Conservation (phyloP, 2,113 vertebrate genomes). For the Myocastor coypus region DNA sequence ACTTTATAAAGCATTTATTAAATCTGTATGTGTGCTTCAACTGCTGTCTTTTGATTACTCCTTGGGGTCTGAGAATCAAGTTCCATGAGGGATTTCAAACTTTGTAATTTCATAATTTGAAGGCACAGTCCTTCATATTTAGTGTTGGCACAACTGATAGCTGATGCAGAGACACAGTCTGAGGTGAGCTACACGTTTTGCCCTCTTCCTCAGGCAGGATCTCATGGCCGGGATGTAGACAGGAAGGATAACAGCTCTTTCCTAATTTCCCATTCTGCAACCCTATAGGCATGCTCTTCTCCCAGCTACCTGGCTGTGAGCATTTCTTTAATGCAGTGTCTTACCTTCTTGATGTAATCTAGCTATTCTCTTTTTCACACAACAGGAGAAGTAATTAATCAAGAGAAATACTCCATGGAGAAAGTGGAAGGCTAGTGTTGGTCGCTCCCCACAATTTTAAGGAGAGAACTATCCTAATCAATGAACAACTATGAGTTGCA, state of each 20-base stretch:
- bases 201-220: neutral
- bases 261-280: neutral
- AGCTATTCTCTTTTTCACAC: neutral
- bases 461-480: neutral
- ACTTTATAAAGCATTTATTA: neutral
- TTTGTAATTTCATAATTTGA: conserved; percentile 32
- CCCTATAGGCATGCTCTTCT: neutral
- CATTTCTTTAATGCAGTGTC: neutral
- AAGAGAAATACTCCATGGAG: neutral
- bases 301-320: neutral
- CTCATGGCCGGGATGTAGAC: neutral
- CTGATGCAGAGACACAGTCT: neutral
- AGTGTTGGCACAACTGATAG: neutral
- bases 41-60: neutral
- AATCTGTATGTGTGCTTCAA: neutral
- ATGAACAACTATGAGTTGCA: neutral
- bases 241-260: neutral
- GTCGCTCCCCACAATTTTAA: neutral
- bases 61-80: neutral
- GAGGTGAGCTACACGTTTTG: neutral
- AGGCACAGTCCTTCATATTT: neutral
- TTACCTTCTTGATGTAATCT: neutral
- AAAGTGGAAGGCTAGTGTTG: neutral
- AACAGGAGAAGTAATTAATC: neutral
- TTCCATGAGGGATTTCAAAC: neutral